Percentiles rank a stretch among this genome's conserved stretches.
Evolutionary conservation across 2,797 vertebrate species (phyloP).

Genomic region (Merluccius polli): DNA sequence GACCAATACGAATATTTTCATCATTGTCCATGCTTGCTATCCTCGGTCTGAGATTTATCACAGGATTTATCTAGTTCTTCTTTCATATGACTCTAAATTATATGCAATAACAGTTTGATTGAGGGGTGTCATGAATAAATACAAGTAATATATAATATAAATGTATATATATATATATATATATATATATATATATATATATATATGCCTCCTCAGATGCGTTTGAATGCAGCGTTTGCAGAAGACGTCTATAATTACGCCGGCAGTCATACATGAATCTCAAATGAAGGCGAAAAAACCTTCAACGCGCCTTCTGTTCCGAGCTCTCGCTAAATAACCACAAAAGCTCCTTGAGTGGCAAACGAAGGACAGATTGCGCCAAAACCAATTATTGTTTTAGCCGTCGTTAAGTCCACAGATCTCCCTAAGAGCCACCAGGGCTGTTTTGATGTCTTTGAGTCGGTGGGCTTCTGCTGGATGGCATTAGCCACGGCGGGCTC

Average conservation of each 20-base stretch:
- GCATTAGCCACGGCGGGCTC: slow-evolving; percentile 59
- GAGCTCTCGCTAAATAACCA: slow-evolving; percentile 58
- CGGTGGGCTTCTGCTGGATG: slow-evolving; percentile 56
- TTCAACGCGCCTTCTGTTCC: slow-evolving; percentile 68
- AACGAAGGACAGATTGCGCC: slow-evolving; percentile 74
- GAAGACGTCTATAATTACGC: slow-evolving; percentile 58
- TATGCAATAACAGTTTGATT: too few species aligned
- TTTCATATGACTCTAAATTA: too few species aligned
- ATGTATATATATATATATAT: too few species aligned
- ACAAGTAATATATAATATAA: too few species aligned
- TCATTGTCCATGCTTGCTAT: too few species aligned
- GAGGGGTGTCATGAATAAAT: too few species aligned
- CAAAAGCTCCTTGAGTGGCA: slow-evolving; percentile 68
- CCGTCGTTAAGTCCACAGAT: slow-evolving; percentile 72
- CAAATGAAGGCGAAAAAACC: slow-evolving; percentile 54
- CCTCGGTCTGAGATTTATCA: too few species aligned
- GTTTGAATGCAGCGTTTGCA: slow-evolving; percentile 29
- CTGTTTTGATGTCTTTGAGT: slow-evolving; percentile 76
- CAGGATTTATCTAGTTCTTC: too few species aligned
- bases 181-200: too few species aligned
- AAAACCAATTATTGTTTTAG: slow-evolving; percentile 81
- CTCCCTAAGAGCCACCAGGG: slow-evolving; percentile 62
- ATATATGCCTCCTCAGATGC: slow-evolving; percentile 36
- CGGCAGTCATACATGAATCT: slow-evolving; percentile 50
- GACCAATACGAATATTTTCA: too few species aligned